Conservation (phyloP, 2,888 invertebrate species). For the Gymnoscelis rufifasciata region DNA sequence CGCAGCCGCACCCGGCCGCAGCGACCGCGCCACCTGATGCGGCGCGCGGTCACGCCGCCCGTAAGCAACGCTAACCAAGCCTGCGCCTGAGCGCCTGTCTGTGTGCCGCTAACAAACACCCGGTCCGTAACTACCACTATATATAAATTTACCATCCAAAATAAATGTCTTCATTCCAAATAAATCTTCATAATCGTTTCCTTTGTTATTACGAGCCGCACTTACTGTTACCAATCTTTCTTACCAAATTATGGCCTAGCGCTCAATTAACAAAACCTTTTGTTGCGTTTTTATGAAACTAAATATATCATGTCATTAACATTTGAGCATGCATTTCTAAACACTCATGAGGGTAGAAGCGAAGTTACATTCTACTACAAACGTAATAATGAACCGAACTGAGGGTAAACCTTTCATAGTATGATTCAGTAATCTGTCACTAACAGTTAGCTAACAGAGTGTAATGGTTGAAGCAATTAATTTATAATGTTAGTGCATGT, state of each 20-base stretch:
- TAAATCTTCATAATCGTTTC: neutral
- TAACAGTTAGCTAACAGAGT: constrained; percentile 34
- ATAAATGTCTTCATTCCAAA: neutral
- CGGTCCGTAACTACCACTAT: constrained; percentile 60
- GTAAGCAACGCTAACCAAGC: constrained; percentile 75
- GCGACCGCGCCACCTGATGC: constrained; percentile 70
- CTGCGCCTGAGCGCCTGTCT: constrained; percentile 64
- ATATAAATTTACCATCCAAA: constrained; percentile 2
- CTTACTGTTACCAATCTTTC: too few species aligned
- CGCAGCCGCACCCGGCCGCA: constrained; percentile 63
- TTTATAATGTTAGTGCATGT: constrained; percentile 65
- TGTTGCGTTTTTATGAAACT: too few species aligned
- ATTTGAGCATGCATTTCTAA: constrained; percentile 4
- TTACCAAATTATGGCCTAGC: too few species aligned
- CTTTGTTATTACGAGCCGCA: too few species aligned
- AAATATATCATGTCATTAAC: too few species aligned
- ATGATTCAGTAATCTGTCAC: constrained; percentile 26
- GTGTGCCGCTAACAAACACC: constrained; percentile 71
- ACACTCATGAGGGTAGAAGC: constrained; percentile 11
- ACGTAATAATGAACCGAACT: neutral
- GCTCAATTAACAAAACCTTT: too few species aligned
- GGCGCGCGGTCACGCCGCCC: constrained; percentile 77
- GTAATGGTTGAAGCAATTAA: constrained; percentile 30
- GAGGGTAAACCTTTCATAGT: constrained; percentile 23
- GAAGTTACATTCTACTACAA: neutral